Conservation (phyloP, 2,888 invertebrate species). For the Eledone cirrhosa region DNA sequence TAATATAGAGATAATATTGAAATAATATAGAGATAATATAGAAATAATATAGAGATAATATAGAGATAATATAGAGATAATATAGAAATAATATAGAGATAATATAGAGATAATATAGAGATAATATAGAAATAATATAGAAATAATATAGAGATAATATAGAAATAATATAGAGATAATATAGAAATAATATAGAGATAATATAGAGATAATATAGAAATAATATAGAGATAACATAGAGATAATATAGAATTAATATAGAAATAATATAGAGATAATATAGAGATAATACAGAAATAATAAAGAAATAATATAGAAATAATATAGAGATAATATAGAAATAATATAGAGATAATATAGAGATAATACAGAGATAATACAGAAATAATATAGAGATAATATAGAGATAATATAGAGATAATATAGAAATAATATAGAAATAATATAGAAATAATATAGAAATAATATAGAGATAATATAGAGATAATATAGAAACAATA, state of each 20-base stretch:
- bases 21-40: background rate
- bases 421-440: background rate
- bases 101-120: background rate
- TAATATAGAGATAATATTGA: background rate
- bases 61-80: background rate
- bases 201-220: background rate
- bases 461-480: background rate
- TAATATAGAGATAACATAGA: background rate
- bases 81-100: background rate
- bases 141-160: background rate
- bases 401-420: background rate
- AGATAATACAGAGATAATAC: background rate
- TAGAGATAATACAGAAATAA: background rate
- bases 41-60: background rate
- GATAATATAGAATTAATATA: background rate
- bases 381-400: background rate
- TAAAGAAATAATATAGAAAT: background rate
- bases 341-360: background rate
- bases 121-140: background rate
- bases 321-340: background rate
- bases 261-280: background rate
- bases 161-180: background rate
- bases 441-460: background rate
- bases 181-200: background rate
- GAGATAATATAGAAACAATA: background rate